These are phyloP conservation scores for Pedionomus torquatus DNA, from an alignment of 2,113 vertebrate species.

Conservation along the genomic window DNA sequence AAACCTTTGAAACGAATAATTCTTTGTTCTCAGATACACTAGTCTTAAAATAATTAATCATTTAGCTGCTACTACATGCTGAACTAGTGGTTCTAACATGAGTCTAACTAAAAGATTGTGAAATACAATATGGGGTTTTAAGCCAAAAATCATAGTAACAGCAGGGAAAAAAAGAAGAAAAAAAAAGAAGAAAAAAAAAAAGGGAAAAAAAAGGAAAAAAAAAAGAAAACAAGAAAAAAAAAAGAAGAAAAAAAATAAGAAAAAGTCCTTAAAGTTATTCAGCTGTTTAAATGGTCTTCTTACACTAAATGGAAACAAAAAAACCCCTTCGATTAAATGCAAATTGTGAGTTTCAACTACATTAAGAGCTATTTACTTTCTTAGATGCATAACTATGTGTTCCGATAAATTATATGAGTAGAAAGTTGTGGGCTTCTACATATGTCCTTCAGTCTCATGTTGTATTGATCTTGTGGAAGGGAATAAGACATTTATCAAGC, in stretches of 20 bases:
- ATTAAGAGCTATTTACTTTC: background rate
- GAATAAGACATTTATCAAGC: background rate
- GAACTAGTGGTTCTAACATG: constrained; percentile 73
- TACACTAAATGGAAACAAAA: background rate
- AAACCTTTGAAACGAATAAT: background rate
- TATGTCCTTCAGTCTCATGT: background rate
- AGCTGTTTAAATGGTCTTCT: background rate
- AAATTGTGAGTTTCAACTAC: background rate
- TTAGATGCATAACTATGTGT: background rate
- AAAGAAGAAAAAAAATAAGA: background rate
- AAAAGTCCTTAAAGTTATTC: background rate
- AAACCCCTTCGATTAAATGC: background rate
- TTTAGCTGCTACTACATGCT: constrained; percentile 72
- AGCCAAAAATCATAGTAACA: background rate
- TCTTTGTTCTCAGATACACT: background rate
- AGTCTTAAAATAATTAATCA: background rate
- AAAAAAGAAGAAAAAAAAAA: no score
- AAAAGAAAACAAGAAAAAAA: no score
- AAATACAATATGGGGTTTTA: background rate
- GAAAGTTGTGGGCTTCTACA: background rate
- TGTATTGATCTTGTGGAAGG: background rate
- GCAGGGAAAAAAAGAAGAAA: background rate
- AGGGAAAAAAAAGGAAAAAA: no score
- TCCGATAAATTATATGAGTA: background rate
- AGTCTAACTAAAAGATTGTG: constrained; percentile 77